phyloP scores from a whole-genome alignment of 2,797 vertebrate species.

The Acanthopagrus latus region DNA sequence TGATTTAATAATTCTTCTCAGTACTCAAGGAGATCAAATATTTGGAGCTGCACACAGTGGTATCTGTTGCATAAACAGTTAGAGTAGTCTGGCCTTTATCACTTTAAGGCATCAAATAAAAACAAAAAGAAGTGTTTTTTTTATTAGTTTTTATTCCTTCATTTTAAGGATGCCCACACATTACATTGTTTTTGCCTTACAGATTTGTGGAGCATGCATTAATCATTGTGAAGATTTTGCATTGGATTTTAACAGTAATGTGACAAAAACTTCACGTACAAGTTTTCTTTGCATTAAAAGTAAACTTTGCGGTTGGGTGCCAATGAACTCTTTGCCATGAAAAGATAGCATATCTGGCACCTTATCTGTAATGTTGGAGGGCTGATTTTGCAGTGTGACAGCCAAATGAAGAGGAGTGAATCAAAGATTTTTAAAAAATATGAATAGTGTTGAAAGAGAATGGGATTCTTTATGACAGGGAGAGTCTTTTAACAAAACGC shows the following conservation, averaged over 20 bases:
- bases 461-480: constrained; percentile 53
- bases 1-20: constrained; percentile 46
- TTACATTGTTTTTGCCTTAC: background rate
- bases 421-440: constrained; percentile 31
- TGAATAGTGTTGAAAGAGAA: constrained; percentile 53
- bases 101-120: constrained; percentile 41
- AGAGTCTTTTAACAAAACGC: constrained; percentile 63
- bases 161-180: constrained; percentile 23
- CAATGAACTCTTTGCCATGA: constrained; percentile 17
- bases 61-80: constrained; percentile 30
- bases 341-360: constrained; percentile 15
- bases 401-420: constrained; percentile 34
- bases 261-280: background rate
- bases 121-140: constrained; percentile 9
- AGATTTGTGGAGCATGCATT: constrained; percentile 4
- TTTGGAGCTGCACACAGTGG: background rate
- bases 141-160: constrained; percentile 34
- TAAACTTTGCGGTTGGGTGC: constrained; percentile 1
- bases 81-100: constrained; percentile 26
- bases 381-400: constrained; percentile 27
- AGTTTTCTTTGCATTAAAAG: constrained; percentile 6
- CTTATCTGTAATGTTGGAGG: constrained; percentile 37
- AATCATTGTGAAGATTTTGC: constrained; percentile 31
- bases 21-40: background rate
- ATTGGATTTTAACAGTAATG: constrained; percentile 10